Percentiles rank a stretch among this genome's conserved stretches.
Evolutionary conservation across 2,113 vertebrate species (phyloP).

Genomic region (Tetraodon nigroviridis): DNA sequence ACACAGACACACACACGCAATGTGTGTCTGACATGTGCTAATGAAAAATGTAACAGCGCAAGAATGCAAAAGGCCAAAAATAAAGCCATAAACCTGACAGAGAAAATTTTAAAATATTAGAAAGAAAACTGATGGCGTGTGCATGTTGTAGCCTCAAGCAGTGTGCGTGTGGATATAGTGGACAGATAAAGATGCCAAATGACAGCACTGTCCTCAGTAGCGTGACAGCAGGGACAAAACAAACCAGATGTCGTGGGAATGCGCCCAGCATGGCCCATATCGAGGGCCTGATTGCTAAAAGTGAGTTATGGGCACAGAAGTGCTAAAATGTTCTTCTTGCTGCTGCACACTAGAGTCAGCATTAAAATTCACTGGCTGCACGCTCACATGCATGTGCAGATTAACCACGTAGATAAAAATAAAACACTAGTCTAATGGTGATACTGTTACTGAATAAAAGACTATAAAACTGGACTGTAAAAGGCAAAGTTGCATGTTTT

Average conservation of each 20-base stretch:
- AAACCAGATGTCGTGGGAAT: constrained; percentile 63
- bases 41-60: constrained; percentile 1
- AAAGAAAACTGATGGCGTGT: constrained; percentile 21
- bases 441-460: not conserved
- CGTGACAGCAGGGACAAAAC: constrained; percentile 61
- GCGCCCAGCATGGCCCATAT: constrained; percentile 44
- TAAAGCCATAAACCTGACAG: not conserved
- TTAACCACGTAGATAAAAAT: constrained; percentile 2
- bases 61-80: not conserved
- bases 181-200: constrained; percentile 53
- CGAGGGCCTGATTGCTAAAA: constrained; percentile 36
- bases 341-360: constrained; percentile 19
- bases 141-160: constrained; percentile 15
- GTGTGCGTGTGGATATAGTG: constrained; percentile 42
- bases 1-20: no score
- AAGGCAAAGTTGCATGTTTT: not conserved
- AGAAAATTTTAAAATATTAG: no score
- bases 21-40: constrained; percentile 6
- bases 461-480: not conserved
- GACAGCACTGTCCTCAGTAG: constrained; percentile 48
- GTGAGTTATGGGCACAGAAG: constrained; percentile 37
- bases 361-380: constrained; percentile 8
- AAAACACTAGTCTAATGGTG: not conserved
- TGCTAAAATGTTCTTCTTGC: constrained; percentile 8
- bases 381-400: not conserved